Conservation (phyloP, 2,797 vertebrate species). For the Podarcis siculus region DNA sequence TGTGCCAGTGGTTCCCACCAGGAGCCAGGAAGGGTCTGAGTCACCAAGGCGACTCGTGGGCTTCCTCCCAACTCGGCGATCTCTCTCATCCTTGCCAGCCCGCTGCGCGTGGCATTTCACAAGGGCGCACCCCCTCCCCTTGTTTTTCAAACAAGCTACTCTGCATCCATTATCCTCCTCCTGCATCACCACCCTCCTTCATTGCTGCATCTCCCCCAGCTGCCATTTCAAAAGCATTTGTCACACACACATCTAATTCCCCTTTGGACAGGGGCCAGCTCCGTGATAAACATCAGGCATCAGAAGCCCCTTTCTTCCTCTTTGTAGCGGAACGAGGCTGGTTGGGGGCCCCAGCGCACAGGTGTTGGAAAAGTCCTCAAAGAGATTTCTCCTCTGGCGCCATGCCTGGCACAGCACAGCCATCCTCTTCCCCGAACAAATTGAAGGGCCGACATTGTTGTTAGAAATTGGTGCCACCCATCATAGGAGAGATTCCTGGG, state of each 20-base stretch:
- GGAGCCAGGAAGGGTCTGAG: background rate
- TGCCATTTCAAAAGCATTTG: background rate
- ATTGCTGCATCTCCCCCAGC: background rate
- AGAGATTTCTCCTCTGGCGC: background rate
- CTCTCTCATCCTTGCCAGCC: background rate
- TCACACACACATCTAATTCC: background rate
- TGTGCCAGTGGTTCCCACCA: background rate
- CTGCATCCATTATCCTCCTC: background rate
- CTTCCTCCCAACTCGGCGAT: background rate
- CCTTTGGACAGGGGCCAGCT: background rate
- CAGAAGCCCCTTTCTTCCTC: background rate
- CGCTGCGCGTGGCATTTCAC: background rate
- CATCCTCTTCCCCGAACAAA: background rate
- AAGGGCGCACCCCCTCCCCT: background rate
- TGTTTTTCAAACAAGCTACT: background rate
- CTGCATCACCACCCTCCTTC: background rate
- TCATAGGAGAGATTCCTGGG: background rate
- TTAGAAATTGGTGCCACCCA: background rate
- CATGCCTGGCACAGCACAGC: background rate
- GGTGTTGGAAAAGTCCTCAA: background rate
- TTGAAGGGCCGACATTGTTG: background rate
- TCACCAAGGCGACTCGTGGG: background rate
- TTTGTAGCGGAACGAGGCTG: background rate
- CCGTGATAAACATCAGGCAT: background rate
- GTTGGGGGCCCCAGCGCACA: background rate